Base-by-base conservation (phyloP, 1,140 invertebrate genomes). In the Calycopis cecrops region DNA sequence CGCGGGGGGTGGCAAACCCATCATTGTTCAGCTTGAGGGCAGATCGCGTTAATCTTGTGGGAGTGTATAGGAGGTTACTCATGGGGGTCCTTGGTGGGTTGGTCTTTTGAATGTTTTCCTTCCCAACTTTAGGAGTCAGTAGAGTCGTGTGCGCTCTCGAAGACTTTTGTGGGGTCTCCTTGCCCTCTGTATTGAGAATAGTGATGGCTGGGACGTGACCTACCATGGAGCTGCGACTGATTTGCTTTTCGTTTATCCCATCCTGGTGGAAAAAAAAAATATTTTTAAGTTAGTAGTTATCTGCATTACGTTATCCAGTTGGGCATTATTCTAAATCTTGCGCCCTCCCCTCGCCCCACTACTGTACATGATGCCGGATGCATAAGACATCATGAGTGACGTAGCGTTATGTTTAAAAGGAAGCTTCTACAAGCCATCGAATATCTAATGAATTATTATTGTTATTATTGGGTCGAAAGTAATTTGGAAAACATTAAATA, bases 221-320 rank as follows among this genome's bases (percentile, higher is more conserved):
- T 37, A 73, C 80, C 69, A 86, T 73, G 4, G 83, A 86, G 35
- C 83, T 86, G 52, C 82, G 79, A 35, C 79, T 75, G 18, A 76
- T 71, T 48, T 83, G 65, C n/a, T 73, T 73, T 28, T 80, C 74
- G 57, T 82, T 72, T 11, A 85, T 82, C 38, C 63, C 53, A 21
- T 81, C 79, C 83, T 85, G 63, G 8, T 61, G 62, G 52, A 51
- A 47, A 62, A 54, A 59, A 48, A 9, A 21, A 21, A 38, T 38
- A 37, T 37, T 40, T 48, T 44, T 44, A 16, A 50, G 7, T 16
- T 34, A 52, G 8, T 17, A 2, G 38, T 38, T 18, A 51, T n/a
- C 34, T 35, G 4, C 34, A 4, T 35, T 35, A 35, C 34, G 9
- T 9, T 4, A 9, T 35, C 9, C 34, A 35, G 34, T 6, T 35